Evolutionary conservation across 1,140 invertebrate species (phyloP).

Genomic region (Penaeus vannamei): DNA sequence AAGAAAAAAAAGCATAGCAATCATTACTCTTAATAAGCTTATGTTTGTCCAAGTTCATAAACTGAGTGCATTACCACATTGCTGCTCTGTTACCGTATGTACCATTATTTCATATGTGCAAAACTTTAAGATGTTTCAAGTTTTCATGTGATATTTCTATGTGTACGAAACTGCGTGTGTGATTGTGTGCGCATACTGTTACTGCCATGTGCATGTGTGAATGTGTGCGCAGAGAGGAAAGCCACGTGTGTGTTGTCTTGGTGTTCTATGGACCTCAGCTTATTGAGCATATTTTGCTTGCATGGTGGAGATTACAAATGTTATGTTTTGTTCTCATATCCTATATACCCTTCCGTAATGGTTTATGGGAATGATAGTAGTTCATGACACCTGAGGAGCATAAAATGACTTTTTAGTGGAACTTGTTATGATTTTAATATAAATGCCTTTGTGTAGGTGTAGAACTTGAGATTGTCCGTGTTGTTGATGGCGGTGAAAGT

Average conservation of each 20-base stretch:
- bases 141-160: constrained; percentile 66
- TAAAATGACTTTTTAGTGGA: too few species aligned
- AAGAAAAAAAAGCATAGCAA: constrained; percentile 40
- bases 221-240: constrained; percentile 49
- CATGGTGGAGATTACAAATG: constrained; percentile 49
- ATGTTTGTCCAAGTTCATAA: constrained; percentile 57
- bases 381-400: not conserved
- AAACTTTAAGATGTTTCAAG: constrained; percentile 63
- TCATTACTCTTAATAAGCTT: constrained; percentile 57
- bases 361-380: too few species aligned
- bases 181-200: constrained; percentile 59
- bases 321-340: constrained; percentile 30
- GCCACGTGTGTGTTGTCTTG: constrained; percentile 56
- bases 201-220: constrained; percentile 53
- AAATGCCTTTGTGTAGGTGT: too few species aligned
- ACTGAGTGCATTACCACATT: constrained; percentile 53
- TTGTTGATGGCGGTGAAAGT: not conserved
- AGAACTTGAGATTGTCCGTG: not conserved
- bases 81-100: constrained; percentile 49
- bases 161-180: constrained; percentile 58
- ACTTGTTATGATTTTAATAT: too few species aligned
- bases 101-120: constrained; percentile 56
- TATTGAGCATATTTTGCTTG: constrained; percentile 47
- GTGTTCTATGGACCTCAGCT: constrained; percentile 51
- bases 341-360: too few species aligned